Conservation (phyloP, 2,797 vertebrate genomes). For the Arrhamphus sclerolepis region DNA sequence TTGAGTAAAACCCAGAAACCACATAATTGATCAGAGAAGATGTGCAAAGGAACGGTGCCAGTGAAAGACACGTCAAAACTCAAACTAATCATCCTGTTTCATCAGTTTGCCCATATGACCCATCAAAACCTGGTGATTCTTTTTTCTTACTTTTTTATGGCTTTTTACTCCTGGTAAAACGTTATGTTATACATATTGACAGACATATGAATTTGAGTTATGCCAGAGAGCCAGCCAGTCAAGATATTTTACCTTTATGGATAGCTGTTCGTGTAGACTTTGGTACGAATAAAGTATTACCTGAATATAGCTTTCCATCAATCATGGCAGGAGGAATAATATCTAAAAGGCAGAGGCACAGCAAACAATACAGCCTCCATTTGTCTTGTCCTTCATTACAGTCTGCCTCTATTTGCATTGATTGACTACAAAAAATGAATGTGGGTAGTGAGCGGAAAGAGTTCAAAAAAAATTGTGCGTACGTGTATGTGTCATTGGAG, state of each 20-base stretch:
- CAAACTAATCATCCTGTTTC: slow-evolving; percentile 27
- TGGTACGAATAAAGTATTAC: slow-evolving; percentile 50
- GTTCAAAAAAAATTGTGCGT: slow-evolving; percentile 6
- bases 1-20: slow-evolving; percentile 65
- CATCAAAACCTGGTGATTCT: slow-evolving; percentile 18
- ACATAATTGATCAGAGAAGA: slow-evolving; percentile 62
- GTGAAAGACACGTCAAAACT: slow-evolving; percentile 49
- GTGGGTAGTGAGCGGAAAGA: slow-evolving; percentile 33
- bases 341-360: slow-evolving; percentile 50
- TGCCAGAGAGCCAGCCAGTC: slow-evolving; percentile 9
- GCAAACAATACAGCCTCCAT: slow-evolving; percentile 56
- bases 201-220: slow-evolving; percentile 24
- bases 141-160: slow-evolving; percentile 37
- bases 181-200: slow-evolving; percentile 25
- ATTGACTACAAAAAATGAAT: slow-evolving; percentile 63
- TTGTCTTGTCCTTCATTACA: slow-evolving; percentile 65
- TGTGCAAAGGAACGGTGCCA: slow-evolving; percentile 26
- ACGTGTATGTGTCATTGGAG: background rate
- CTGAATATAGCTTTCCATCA: slow-evolving; percentile 57
- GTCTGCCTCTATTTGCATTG: slow-evolving; percentile 65
- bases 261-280: slow-evolving; percentile 40
- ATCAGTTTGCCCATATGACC: slow-evolving; percentile 14
- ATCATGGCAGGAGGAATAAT: slow-evolving; percentile 49
- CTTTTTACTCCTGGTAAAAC: slow-evolving; percentile 3
- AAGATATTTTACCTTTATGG: slow-evolving; percentile 30